phyloP scores from a whole-genome alignment of 1,140 invertebrate species.

The Palaemon carinicauda region DNA sequence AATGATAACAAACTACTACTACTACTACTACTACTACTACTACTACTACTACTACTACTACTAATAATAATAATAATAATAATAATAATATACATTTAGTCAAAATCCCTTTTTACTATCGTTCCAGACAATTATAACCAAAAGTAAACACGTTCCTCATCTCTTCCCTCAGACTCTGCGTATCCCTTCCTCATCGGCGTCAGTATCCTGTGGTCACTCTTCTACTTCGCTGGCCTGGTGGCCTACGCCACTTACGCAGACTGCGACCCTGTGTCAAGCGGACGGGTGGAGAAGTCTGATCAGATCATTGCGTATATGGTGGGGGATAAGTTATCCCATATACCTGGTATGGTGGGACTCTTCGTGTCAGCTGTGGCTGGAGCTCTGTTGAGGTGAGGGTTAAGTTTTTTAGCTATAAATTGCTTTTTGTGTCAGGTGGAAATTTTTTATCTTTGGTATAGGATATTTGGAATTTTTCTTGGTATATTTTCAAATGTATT shows the following conservation, averaged over 20 bases:
- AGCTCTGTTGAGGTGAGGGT: constrained; percentile 7
- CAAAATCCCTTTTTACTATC: no score
- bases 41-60: no score
- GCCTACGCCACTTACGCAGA: constrained; percentile 14
- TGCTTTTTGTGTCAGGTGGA: background rate
- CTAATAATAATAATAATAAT: no score
- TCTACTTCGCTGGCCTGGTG: constrained; percentile 21
- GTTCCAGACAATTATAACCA: no score
- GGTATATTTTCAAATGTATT: background rate
- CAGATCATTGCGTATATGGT: constrained; percentile 29
- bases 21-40: no score
- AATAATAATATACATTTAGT: no score
- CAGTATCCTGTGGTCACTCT: background rate
- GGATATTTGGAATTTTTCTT: background rate
- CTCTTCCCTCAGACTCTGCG: background rate
- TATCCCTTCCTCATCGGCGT: background rate
- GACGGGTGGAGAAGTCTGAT: background rate
- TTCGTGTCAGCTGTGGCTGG: constrained; percentile 34
- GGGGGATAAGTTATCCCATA: constrained; percentile 4
- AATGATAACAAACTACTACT: no score
- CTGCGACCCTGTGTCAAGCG: constrained; percentile 14
- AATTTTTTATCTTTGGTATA: background rate
- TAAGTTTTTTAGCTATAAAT: background rate
- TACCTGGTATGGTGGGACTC: constrained; percentile 7
- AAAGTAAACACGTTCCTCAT: no score